Base-by-base conservation (phyloP, 2,888 invertebrate species). In the Thyatira batis region DNA sequence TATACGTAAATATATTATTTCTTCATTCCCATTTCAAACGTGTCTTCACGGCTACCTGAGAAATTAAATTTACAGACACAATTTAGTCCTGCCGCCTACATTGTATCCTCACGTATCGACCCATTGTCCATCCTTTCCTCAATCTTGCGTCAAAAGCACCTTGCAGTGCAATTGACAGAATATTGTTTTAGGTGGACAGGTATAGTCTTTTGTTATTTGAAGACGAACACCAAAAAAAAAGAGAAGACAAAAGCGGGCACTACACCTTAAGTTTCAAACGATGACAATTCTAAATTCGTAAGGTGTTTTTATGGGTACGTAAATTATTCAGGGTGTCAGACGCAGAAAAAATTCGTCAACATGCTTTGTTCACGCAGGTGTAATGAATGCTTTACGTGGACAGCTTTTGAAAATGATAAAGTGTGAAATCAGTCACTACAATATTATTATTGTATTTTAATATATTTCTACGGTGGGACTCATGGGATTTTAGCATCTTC, bases 101-200 rank as follows among this genome's bases (percentile, higher is more conserved):
- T 89, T 89, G 84, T 88, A 71, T 69, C 65, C 77, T 76, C 88
- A 89, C 88, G 89, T 89, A 76, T 70, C 46, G 64, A 46, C 50
- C 65, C 67, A 75, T 83, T 82, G 79, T 84, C 71, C 65, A 63
- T 58, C 66, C 65, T 48, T 48, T 48, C 28, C 10, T 48, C 61
- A 65, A 73, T 71, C 73, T 83, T 74, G 68, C 71, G 80, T 80
- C 77, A 67, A 82, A 80, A 79, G 77, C 83, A 84, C 83, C 85
- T 84, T 81, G 83, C 84, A 68, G 80, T 73, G 84, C 83, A 86
- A 89, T 88, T 85, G 83, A 76, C 69, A 67, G 78, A 73, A 80
- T 82, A 86, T 89, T 91, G 88, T 90, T 82, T 87, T 82, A 84
- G 71, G 74, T 54, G 60, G 65, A 84, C 89, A 89, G 90, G 91